Percentiles rank a stretch among this genome's conserved stretches.
These are phyloP conservation scores for Nerophis lumbriciformis DNA, from an alignment of 2,113 vertebrate species.

Conservation along the genomic window DNA sequence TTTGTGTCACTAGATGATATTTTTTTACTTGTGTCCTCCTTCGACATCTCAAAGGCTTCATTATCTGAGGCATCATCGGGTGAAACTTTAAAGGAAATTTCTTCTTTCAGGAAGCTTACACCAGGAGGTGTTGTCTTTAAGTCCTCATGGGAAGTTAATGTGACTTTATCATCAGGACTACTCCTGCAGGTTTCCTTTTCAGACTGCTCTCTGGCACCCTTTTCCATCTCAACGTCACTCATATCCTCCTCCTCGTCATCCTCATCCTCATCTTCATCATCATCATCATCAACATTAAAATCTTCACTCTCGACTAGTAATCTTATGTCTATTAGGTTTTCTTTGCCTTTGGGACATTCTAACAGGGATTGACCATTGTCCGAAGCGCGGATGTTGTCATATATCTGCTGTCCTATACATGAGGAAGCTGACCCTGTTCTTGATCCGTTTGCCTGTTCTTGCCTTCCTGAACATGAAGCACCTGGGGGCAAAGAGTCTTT, in stretches of 20 bases:
- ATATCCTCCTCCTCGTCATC: conserved; percentile 71
- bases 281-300: conserved; percentile 61
- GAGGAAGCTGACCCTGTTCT: conserved; percentile 22
- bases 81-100: conserved; percentile 19
- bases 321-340: conserved; percentile 58
- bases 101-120: conserved; percentile 20
- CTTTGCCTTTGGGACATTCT: conserved; percentile 62
- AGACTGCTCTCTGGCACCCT: conserved; percentile 87
- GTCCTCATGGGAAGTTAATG: conserved; percentile 41
- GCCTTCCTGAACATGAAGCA: conserved; percentile 7
- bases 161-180: conserved; percentile 32
- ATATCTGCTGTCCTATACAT: conserved; percentile 41
- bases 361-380: conserved; percentile 49
- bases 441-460: conserved; percentile 32
- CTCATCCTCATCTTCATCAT: conserved; percentile 51
- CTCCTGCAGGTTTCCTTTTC: conserved; percentile 79
- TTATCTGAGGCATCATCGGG: conserved; percentile 22
- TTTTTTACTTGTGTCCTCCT: conserved; percentile 19
- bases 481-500: conserved; percentile 51
- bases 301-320: conserved; percentile 68
- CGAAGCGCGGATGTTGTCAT: conserved; percentile 70
- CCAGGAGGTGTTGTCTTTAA: conserved; percentile 43
- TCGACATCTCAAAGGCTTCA: conserved; percentile 12
- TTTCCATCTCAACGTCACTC: conserved; percentile 89
- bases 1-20: conserved; percentile 23